Evolutionary conservation across 2,888 invertebrate species (phyloP), one percentile per base, ranked within the genome.

Genomic region (Cantharis rufa): DNA sequence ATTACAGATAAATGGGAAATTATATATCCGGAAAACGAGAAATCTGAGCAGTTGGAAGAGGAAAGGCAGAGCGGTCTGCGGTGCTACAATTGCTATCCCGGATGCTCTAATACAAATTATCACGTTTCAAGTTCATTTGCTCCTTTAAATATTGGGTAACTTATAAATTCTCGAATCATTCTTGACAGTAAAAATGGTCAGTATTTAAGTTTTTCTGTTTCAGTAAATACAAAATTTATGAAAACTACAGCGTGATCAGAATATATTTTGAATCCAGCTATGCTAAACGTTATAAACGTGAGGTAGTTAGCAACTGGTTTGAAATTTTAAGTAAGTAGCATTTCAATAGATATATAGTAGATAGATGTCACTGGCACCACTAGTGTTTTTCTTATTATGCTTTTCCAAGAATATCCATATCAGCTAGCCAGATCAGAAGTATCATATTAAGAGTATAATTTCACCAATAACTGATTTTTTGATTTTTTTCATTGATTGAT

Each of bases 1-100:
- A 64, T 5, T 16, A 21, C 62, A 78, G 75, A 73, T 3, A 75
- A 75, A 72, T 78, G 78, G 78, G 15, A 48, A 62, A 72, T 5
- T 16, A 71, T 28, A 69, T 72, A 61, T 72, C 78, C 4, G 10
- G 15, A 13, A 10, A 10, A 10, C 10, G 1, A 1, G 13, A 4
- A 32, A 32, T 32, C 72, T 2, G 18, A 18, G 10, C 15, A 15
- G 28, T 32, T 78, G 15, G 72, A 78, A 15, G n/a, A 62, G 15
- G 78, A 78, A 61, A 69, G 62, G 15, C 27, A 78, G 24, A 70
- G 72, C 27, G 21, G 72, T 24, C 62, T 78, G 15, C 2, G 9
- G 2, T 78, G 78, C 10, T 1, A 18, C 3, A 2, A 72, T 13
- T 78, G 78, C 16, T 64, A 68, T 72, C 11, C 64, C 10, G 48